phyloP scores from a whole-genome alignment of 2,113 vertebrate species.

The Suricata suricatta region DNA sequence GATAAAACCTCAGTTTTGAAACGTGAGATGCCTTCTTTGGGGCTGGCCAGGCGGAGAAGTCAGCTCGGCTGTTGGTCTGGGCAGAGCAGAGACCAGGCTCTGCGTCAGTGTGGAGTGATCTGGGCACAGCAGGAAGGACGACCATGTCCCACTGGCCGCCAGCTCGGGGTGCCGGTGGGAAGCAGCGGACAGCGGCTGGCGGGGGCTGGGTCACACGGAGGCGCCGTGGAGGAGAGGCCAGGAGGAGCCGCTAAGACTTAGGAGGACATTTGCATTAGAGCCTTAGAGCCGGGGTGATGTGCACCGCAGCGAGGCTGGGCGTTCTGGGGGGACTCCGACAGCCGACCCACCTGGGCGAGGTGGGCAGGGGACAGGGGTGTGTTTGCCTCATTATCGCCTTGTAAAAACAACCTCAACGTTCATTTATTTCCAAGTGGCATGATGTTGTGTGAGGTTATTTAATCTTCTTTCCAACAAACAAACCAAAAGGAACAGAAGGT shows the following conservation, averaged over 20 bases:
- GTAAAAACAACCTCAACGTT: slow-evolving; percentile 32
- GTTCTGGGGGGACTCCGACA: background rate
- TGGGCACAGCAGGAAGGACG: rapidly evolving
- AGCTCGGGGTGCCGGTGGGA: rapidly evolving
- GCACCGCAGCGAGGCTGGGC: background rate
- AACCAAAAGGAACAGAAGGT: slow-evolving; percentile 71
- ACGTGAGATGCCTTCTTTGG: background rate
- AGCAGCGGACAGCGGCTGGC: rapidly evolving
- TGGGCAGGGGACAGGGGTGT: slow-evolving; percentile 62
- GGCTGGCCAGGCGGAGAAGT: background rate
- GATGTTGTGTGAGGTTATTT: slow-evolving; percentile 60
- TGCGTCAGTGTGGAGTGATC: rapidly evolving
- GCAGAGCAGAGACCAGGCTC: background rate
- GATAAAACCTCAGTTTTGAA: background rate
- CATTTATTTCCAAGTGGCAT: slow-evolving; percentile 51
- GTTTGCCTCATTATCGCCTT: slow-evolving; percentile 67
- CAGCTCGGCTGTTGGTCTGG: background rate
- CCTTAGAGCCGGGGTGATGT: background rate
- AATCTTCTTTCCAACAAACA: slow-evolving; percentile 65
- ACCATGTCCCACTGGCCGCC: too few species aligned
- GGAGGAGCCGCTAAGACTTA: background rate
- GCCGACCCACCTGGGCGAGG: slow-evolving; percentile 52
- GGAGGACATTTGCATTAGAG: background rate
- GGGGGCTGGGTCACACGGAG: background rate
- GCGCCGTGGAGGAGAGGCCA: background rate